Base-by-base conservation (phyloP, 2,113 vertebrate genomes). In the Alectura lathami region DNA sequence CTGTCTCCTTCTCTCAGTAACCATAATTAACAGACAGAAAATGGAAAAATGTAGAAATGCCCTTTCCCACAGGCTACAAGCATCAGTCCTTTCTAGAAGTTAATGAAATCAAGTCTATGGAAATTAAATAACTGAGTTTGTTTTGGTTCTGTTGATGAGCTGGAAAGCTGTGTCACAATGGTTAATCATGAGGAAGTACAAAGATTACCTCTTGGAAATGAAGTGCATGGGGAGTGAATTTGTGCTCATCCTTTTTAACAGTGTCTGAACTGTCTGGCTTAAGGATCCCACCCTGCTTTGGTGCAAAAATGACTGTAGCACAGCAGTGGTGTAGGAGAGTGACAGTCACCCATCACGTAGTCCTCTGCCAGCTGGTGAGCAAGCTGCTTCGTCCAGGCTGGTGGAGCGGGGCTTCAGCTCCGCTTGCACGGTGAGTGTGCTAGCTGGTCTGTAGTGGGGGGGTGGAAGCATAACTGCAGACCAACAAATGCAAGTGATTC, bases 31-130 rank as follows among this genome's bases (percentile, higher is more conserved):
- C 74, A 93, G 78, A 87, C 63, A 95, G 86, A 94, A 96, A 89
- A 91, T 87, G 89, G 84, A 96, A 94, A 82, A 92, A 94, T 87
- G 93, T 85, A 83, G 89, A 89, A 93, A 92, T 85, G 62, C 8
- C 36, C 53, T 84, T 86, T 92, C 70, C 70, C 53, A 50, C 43
- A 62, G 70, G 70, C 74, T 67, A 59, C 89, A 79, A 68, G 56
- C 70, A 70, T 87, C 68, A 62, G 42, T 87, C 17, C 27, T 91
- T 57, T 87, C 54, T 26, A 85, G 82, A 85, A 91, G 13, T 57
- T 91, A 89, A 86, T 80, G 72, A 89, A 95, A 32, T 76, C 30
- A 74, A 81, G 67, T 63, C 75, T 70, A 7, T 63, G 63, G 47
- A 83, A 94, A 86, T 86, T 50, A 88, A 94, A 26, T 54, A 90